A percentile compares a stretch with the other conserved stretches of the same genome.
Conservation (phyloP, 2,113 vertebrate species). For the Ptilorrhoa leucosticta region DNA sequence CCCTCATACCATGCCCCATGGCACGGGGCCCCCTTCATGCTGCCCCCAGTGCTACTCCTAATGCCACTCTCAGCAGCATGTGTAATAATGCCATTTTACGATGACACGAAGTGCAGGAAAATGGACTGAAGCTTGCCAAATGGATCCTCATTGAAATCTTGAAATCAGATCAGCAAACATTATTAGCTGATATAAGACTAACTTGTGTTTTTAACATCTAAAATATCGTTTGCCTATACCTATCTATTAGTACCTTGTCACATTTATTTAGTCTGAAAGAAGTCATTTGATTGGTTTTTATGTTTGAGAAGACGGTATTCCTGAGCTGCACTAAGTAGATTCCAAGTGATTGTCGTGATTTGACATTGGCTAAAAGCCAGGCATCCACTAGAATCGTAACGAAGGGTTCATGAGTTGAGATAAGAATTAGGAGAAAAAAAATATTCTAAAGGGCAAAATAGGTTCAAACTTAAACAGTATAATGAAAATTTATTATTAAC, state of each 20-base stretch:
- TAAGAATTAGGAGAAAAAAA: neutral
- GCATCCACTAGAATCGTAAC: neutral
- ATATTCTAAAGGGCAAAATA: neutral
- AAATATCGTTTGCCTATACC: neutral
- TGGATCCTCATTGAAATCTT: neutral
- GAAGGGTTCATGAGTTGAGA: neutral
- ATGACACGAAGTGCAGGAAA: neutral
- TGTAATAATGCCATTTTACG: neutral
- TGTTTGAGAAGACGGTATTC: neutral
- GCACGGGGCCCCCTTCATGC: neutral
- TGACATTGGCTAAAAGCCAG: neutral
- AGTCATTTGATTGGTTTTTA: neutral
- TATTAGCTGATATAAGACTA: neutral
- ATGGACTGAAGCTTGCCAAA: neutral
- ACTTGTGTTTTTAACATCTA: neutral
- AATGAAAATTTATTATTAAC: neutral
- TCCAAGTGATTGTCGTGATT: neutral
- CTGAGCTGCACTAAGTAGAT: neutral
- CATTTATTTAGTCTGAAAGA: neutral
- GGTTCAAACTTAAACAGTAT: neutral
- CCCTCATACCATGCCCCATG: neutral
- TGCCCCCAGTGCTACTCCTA: neutral
- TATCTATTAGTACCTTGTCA: neutral
- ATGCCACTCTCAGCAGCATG: neutral
- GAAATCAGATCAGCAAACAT: neutral